A percentile compares a stretch with the other conserved stretches of the same genome.
These are phyloP conservation scores for Zalophus californianus DNA, from an alignment of 2,797 vertebrate species.

Conservation along the genomic window DNA sequence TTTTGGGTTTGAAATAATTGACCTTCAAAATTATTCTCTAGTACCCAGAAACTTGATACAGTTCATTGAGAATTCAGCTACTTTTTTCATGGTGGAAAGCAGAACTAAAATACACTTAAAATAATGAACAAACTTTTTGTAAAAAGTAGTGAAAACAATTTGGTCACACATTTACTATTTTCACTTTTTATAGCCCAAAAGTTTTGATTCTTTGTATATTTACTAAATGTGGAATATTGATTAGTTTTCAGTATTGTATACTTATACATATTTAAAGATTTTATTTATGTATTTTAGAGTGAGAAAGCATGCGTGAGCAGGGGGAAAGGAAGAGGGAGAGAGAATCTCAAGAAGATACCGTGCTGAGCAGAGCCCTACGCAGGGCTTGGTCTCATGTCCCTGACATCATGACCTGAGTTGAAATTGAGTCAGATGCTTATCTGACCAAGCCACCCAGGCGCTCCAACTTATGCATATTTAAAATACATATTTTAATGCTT, in stretches of 20 bases:
- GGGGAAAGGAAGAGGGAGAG: background rate
- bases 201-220: slow-evolving; percentile 51
- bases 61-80: background rate
- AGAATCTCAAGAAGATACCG: background rate
- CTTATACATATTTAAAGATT: background rate
- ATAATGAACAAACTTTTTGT: slow-evolving; percentile 40
- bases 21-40: slow-evolving; percentile 47
- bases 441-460: background rate
- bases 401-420: too few relatives aligned
- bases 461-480: background rate
- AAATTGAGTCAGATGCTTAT: background rate
- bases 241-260: slow-evolving; percentile 17
- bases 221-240: slow-evolving; percentile 3
- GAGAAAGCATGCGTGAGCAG: background rate
- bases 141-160: slow-evolving; percentile 38
- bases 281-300: background rate
- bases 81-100: background rate
- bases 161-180: background rate
- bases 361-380: too few relatives aligned
- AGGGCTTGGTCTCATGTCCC: too few relatives aligned
- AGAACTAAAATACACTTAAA: background rate
- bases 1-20: slow-evolving; percentile 47
- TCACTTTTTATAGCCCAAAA: background rate
- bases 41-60: background rate
- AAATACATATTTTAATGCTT: slow-evolving; percentile 33